phyloP scores from a whole-genome alignment of 2,888 invertebrate species.

The Oligia strigilis region DNA sequence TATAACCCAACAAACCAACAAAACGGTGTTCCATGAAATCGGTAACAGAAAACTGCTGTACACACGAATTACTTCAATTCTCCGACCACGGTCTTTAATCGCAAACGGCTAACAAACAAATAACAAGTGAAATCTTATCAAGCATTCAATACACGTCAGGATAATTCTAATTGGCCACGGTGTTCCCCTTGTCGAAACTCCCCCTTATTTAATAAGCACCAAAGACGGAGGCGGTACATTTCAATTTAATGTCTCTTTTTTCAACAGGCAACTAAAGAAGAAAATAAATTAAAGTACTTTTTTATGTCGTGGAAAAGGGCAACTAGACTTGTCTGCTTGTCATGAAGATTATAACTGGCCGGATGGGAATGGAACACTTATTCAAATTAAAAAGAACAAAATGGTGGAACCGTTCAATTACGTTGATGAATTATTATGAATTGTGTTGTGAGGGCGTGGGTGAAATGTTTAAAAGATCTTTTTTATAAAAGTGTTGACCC shows the following conservation, averaged over 20 bases:
- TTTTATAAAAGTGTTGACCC: conserved; percentile 1
- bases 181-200: conserved; percentile 44
- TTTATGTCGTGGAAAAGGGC: conserved; percentile 55
- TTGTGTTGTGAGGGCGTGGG: background rate
- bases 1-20: conserved; percentile 21
- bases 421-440: conserved; percentile 40
- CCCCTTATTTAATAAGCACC: conserved; percentile 59
- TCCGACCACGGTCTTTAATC: conserved; percentile 36
- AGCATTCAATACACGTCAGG: conserved; percentile 58
- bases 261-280: conserved; percentile 40
- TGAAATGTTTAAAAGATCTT: background rate
- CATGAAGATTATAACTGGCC: conserved; percentile 53
- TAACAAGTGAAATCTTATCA: conserved; percentile 42
- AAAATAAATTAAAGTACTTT: conserved; percentile 63
- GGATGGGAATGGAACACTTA: conserved; percentile 51
- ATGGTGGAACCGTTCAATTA: conserved; percentile 40
- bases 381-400: conserved; percentile 63
- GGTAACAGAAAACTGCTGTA: conserved; percentile 12
- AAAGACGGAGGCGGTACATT: conserved; percentile 44
- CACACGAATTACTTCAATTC: conserved; percentile 19
- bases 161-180: conserved; percentile 61
- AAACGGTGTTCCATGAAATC: conserved; percentile 13
- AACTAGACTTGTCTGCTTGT: conserved; percentile 32
- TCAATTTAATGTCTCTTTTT: conserved; percentile 59
- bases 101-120: conserved; percentile 41